Evolutionary conservation across 2,797 vertebrate genomes (phyloP).

Genomic region (Sitta carolinensis): DNA sequence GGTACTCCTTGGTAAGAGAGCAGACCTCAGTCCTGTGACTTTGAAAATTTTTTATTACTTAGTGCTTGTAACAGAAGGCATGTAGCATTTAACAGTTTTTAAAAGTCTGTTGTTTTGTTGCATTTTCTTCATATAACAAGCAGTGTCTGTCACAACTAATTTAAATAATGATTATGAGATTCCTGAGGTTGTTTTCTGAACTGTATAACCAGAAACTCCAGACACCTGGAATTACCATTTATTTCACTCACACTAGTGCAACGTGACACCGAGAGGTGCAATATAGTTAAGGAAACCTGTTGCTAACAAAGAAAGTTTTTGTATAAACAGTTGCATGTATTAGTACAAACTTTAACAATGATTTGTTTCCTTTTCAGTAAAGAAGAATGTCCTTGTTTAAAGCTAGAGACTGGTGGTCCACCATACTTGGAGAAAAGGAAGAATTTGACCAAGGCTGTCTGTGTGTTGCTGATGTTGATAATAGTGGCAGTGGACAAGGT

Average conservation of each 20-base stretch:
- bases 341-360: neutral
- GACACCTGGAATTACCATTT: neutral
- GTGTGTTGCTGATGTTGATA: conserved; percentile 93
- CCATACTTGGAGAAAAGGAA: conserved; percentile 88
- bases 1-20: neutral
- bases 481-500: conserved; percentile 91
- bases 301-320: neutral
- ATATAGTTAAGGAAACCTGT: neutral
- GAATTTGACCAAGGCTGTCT: conserved; percentile 96
- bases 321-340: neutral
- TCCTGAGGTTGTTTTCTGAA: neutral
- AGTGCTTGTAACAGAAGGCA: neutral
- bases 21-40: neutral
- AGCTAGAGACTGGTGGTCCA: conserved; percentile 97
- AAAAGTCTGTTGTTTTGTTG: neutral
- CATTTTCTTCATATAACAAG: neutral
- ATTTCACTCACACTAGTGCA: neutral
- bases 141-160: neutral
- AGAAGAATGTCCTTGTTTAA: conserved; percentile 95
- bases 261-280: neutral
- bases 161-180: neutral
- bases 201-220: neutral
- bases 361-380: conserved; percentile 57
- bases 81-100: neutral
- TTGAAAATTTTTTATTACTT: neutral